Evolutionary conservation across 2,888 invertebrate genomes (phyloP), one percentile per base, ranked within the genome.

Genomic region (Rhimphoctona megacephalus): DNA sequence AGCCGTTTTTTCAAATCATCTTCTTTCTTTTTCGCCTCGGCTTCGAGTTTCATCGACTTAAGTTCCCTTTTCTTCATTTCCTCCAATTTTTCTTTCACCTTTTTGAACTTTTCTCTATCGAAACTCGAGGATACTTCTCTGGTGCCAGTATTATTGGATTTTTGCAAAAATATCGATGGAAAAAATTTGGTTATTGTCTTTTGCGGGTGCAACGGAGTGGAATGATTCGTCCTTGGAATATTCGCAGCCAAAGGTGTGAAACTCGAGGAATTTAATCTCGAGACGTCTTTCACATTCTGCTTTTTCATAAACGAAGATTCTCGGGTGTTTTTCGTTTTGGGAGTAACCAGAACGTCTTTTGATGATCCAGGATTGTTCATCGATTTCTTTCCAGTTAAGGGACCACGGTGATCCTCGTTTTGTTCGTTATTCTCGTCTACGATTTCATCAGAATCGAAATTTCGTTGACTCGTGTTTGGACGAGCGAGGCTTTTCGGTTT

Each of bases 171-270:
- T 39, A 54, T 85, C 30, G 82, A 82, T n/a, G 54, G 39, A n/a
- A 88, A 78, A 39, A 81, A 86, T 19, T 80, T 61, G 2, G 46
- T 78, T 22, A 87, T 86, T 54, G n/a, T 74, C 14, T 80, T 85
- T 30, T 86, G 87, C 0, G 57, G 52, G 49, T 36, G 30, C 36
- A 69, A 43, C 33, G 49, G 14, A 6, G 72, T 85, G 11, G 36
- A 49, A 7, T 64, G 66, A 14, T 36, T 39, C 30, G 8, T 30
- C 7, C 22, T 19, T 8, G 19, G 33, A 3, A 14, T 17, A 8
- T 57, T 49, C 30, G 17, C 33, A 67, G 36, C 14, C 54, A 43
- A 39, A 9, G 46, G 19, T 46, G 30, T 17, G 22, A 81, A 52
- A 46, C 30, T 80, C 22, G 64, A 36, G 39, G 46, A 22, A 52